A percentile compares a stretch with the other conserved stretches of the same genome.
Conservation (phyloP, 2,797 vertebrate species). For the Sparus aurata region DNA sequence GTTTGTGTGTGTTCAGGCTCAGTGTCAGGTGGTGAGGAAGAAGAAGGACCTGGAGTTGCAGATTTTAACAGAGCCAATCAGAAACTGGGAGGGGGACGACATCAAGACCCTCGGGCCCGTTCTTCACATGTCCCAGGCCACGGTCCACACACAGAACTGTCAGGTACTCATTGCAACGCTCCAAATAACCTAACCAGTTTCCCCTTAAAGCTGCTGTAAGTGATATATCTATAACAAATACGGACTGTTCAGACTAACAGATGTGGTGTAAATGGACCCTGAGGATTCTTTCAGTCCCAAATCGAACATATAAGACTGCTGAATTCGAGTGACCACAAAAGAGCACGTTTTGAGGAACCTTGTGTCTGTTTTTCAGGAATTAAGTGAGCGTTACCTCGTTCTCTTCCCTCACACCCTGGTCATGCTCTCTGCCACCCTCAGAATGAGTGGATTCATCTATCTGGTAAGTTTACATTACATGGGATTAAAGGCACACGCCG, state of each 20-base stretch:
- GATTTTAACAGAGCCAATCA: constrained; percentile 94
- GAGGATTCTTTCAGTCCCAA: too few species aligned
- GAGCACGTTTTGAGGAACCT: rapidly evolving
- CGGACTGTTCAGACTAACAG: too few species aligned
- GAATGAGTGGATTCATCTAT: constrained; percentile 99
- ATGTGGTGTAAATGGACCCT: too few species aligned
- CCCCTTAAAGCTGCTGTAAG: too few species aligned
- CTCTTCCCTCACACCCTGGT: constrained; percentile 95
- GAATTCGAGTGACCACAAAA: neutral
- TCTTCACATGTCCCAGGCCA: constrained; percentile 93
- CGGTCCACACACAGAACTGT: constrained; percentile 90
- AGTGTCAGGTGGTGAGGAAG: constrained; percentile 96
- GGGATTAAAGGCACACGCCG: neutral
- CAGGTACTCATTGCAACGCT: constrained; percentile 83
- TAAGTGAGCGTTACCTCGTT: constrained; percentile 93
- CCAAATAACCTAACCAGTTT: too few species aligned
- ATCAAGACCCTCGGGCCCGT: constrained; percentile 93
- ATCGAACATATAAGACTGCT: neutral
- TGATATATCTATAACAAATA: too few species aligned
- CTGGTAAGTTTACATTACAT: constrained; percentile 84
- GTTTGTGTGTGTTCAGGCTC: constrained; percentile 77
- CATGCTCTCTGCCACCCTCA: constrained; percentile 93
- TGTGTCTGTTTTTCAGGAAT: constrained; percentile 86
- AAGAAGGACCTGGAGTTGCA: constrained; percentile 96
- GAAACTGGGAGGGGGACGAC: constrained; percentile 98